Percentiles rank a stretch among this genome's conserved stretches.
These are phyloP conservation scores for Parasteatoda lunata DNA, from an alignment of 2,888 invertebrate species.

Conservation along the genomic window DNA sequence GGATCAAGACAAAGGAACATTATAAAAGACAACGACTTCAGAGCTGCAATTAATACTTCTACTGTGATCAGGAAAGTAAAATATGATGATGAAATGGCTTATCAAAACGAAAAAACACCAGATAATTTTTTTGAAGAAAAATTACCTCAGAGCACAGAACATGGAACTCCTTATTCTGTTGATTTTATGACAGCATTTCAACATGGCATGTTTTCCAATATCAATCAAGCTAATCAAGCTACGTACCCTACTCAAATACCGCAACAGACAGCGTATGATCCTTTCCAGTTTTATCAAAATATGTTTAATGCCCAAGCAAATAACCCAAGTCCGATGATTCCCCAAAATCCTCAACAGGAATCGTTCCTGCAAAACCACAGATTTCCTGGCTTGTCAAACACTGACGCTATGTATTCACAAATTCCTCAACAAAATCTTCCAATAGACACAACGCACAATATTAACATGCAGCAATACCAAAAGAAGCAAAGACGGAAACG, in stretches of 20 bases:
- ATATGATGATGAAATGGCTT: conserved; percentile 46
- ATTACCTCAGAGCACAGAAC: conserved; percentile 29
- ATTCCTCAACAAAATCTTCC: conserved; percentile 21
- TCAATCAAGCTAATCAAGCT: conserved; percentile 29
- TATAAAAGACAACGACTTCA: conserved; percentile 44
- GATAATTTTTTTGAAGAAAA: conserved; percentile 3
- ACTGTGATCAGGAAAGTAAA: conserved; percentile 21
- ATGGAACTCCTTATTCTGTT: conserved; percentile 14
- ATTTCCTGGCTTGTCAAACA: neutral
- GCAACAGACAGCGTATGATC: conserved; percentile 23
- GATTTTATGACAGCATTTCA: conserved; percentile 47
- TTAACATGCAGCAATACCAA: conserved; percentile 23
- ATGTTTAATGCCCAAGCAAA: conserved; percentile 23
- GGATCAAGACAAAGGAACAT: conserved; percentile 13
- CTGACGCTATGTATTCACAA: conserved; percentile 11
- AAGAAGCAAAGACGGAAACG: conserved; percentile 45
- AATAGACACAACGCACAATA: neutral
- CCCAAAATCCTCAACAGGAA: conserved; percentile 21
- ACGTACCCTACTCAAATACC: neutral
- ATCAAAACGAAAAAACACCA: conserved; percentile 1
- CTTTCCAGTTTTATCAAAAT: conserved; percentile 46
- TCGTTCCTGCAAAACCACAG: conserved; percentile 53
- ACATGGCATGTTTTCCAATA: conserved; percentile 23
- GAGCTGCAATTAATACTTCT: conserved; percentile 36
- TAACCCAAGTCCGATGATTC: conserved; percentile 18